Conservation (phyloP, 2,888 invertebrate genomes). For the Zele albiditarsus region DNA sequence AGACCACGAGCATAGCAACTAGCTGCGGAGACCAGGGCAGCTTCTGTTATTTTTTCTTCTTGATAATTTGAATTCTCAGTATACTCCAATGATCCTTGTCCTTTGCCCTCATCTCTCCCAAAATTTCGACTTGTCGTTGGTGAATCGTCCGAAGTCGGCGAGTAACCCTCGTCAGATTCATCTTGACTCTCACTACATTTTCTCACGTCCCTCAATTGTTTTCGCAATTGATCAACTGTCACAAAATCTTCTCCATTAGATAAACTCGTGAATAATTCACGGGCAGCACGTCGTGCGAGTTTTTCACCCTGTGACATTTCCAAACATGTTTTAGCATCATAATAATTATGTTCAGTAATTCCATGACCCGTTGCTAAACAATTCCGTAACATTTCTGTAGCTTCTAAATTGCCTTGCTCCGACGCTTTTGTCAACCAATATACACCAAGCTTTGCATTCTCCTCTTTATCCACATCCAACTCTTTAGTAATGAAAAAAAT, state of each 20-base stretch:
- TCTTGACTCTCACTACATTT: neutral
- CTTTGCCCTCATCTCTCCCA: conserved; percentile 2
- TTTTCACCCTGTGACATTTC: conserved; percentile 91
- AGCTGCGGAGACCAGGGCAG: conserved; percentile 86
- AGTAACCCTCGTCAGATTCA: neutral
- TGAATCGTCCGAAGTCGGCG: neutral
- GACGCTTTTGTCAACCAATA: conserved; percentile 95
- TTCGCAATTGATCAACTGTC: conserved; percentile 86
- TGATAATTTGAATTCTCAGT: conserved; percentile 58
- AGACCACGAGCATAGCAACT: conserved; percentile 87
- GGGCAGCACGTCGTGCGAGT: conserved; percentile 88
- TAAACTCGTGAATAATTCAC: conserved; percentile 89
- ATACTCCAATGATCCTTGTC: conserved; percentile 54
- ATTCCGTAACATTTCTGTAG: conserved; percentile 84
- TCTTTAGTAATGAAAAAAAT: conserved; percentile 71
- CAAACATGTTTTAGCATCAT: conserved; percentile 85
- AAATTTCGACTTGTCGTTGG: neutral
- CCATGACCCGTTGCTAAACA: conserved; percentile 83
- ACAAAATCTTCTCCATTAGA: conserved; percentile 91
- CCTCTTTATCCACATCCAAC: conserved; percentile 80
- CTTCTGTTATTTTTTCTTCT: conserved; percentile 83
- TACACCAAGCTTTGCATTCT: conserved; percentile 87
- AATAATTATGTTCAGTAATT: conserved; percentile 82
- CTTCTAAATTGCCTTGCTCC: conserved; percentile 92
- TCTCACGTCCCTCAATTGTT: conserved; percentile 77